Evolutionary conservation across 2,797 vertebrate genomes (phyloP), one percentile per base, ranked within the genome.

Genomic region (Dromococcyx pavoninus): DNA sequence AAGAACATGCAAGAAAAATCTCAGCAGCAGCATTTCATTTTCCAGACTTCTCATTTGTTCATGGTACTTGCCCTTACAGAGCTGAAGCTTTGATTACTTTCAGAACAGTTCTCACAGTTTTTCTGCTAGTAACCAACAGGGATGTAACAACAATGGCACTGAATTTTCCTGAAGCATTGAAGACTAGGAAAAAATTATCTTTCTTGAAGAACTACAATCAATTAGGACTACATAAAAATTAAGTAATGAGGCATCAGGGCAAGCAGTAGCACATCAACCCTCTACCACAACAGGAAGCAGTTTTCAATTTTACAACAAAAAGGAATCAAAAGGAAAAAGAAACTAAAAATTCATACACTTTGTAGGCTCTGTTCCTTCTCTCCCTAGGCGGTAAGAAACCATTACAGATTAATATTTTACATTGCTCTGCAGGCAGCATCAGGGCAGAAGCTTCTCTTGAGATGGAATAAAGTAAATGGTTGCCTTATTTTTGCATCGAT

Each of bases 161-260:
- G 0, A 33, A 43, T 65, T 91, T 88, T 54, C 85, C 80, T 86
- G 74, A 72, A 94, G 70, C 82, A 94, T 72, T 80, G 44, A 83
- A 85, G 54, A 76, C 53, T 61, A 80, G 57, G 82, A 48, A 71
- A 80, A 86, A 9, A 69, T 33, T 32, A 1, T 75, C 89, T 89
- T 84, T 86, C 74, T 91, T 53, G 7, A 90, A 84, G 39, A 92
- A 66, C 78, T 81, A 79, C 83, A 66, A 78, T 74, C 83, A 86
- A 32, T 92, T 89, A 85, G 41, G 48, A 85, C 82, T 88, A 86
- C 60, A 64, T 78, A 90, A 72, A 94, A 93, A 93, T 81, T 71
- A 93, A 93, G 67, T 85, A 91, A 95, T 22, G 35, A 94, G 86
- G 89, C 94, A 95, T 88, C 76, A 88, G 48, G 85, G 91, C 93